phyloP scores from a whole-genome alignment of 2,888 invertebrate species.

The Pardosa pseudoannulata region DNA sequence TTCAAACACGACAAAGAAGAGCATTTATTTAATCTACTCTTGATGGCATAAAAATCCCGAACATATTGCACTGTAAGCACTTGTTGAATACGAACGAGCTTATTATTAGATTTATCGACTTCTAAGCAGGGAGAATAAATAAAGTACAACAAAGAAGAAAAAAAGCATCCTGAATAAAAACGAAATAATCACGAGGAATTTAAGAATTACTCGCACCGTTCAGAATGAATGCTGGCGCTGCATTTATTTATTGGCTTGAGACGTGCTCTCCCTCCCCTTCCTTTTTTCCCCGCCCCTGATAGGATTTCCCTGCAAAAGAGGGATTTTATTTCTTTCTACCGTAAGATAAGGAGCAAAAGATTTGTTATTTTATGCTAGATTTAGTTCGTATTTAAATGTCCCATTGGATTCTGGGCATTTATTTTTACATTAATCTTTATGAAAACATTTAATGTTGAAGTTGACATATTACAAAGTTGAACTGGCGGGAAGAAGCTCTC shows the following conservation, averaged over 20 bases:
- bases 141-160: background rate
- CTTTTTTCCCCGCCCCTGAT: slow-evolving; percentile 1
- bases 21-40: slow-evolving; percentile 13
- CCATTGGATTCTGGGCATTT: slow-evolving; percentile 2
- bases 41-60: slow-evolving; percentile 14
- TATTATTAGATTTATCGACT: slow-evolving; percentile 17
- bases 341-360: slow-evolving; percentile 2
- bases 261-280: background rate
- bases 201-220: slow-evolving; percentile 15
- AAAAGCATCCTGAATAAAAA: slow-evolving; percentile 15
- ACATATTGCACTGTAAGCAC: slow-evolving; percentile 17
- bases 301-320: slow-evolving; percentile 11
- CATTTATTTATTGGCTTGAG: slow-evolving; percentile 14
- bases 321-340: slow-evolving; percentile 3
- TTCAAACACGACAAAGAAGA: background rate
- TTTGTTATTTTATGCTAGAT: slow-evolving; percentile 17
- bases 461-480: too few species aligned
- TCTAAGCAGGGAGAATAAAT: slow-evolving; percentile 14
- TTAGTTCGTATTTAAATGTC: slow-evolving; percentile 7
- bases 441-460: background rate
- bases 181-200: slow-evolving; percentile 17
- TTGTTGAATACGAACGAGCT: slow-evolving; percentile 17
- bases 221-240: slow-evolving; percentile 3
- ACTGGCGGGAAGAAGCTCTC: too few species aligned
- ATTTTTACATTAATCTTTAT: slow-evolving; percentile 12